Evolutionary conservation across 2,888 invertebrate genomes (phyloP).

Genomic region (Pristionchus japonicus): DNA sequence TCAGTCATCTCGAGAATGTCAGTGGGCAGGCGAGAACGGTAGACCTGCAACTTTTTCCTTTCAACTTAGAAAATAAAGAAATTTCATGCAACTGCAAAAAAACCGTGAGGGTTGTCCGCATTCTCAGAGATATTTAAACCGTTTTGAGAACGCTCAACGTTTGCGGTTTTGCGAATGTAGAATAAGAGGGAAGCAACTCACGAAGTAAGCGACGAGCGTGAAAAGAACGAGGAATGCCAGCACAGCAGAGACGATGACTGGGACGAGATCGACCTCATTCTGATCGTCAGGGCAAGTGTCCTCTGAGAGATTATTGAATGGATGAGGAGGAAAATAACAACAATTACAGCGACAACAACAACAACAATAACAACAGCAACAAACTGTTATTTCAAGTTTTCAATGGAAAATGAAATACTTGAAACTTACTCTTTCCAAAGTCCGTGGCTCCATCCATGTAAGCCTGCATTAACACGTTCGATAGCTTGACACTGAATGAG

Average conservation of each 20-base stretch:
- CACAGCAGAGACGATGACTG: conserved; percentile 59
- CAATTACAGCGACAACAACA: too few relatives aligned
- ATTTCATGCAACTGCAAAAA: too few relatives aligned
- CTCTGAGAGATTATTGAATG: conserved; percentile 49
- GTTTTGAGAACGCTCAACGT: not conserved
- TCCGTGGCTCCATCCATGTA: conserved; percentile 46
- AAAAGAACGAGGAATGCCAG: conserved; percentile 59
- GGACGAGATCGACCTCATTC: conserved; percentile 56
- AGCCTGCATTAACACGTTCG: conserved; percentile 55
- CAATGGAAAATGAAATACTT: not conserved
- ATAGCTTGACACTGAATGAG: conserved; percentile 55
- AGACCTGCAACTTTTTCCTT: too few relatives aligned
- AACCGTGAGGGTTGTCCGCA: too few relatives aligned
- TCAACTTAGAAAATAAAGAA: too few relatives aligned
- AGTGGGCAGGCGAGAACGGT: conserved; percentile 59
- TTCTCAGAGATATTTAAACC: too few relatives aligned
- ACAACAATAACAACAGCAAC: too few relatives aligned
- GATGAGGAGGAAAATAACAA: not conserved
- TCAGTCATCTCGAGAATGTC: conserved; percentile 55
- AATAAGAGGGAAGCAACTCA: not conserved
- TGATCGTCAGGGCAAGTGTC: conserved; percentile 59
- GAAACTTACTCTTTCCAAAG: conserved; percentile 52
- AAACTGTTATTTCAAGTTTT: too few relatives aligned
- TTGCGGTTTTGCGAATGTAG: not conserved
- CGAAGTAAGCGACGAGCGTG: conserved; percentile 59